Conservation (phyloP, 2,888 invertebrate species). For the Anoncus sp. region DNA sequence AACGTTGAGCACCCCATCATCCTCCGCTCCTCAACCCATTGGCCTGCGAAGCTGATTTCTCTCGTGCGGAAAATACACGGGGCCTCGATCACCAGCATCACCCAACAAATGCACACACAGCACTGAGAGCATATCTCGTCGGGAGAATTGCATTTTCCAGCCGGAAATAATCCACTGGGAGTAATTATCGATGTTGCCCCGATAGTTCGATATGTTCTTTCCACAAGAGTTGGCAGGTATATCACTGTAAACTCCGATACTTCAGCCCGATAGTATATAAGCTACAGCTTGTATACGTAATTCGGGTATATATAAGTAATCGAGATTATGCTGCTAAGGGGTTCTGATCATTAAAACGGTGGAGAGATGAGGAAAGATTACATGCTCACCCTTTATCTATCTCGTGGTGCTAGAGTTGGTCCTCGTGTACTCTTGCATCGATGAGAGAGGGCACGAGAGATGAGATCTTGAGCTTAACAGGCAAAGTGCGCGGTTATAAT, state of each 20-base stretch:
- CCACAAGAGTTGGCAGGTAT: not conserved
- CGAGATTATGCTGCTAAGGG: slow-evolving; percentile 6
- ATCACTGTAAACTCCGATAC: no score
- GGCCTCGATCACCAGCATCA: slow-evolving; percentile 11
- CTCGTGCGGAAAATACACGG: slow-evolving; percentile 42
- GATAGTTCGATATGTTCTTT: slow-evolving; percentile 24
- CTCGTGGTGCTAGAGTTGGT: slow-evolving; percentile 12
- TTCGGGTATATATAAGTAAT: no score
- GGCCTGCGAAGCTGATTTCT: slow-evolving; percentile 42
- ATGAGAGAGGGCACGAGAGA: not conserved
- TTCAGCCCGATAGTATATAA: no score
- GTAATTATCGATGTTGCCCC: slow-evolving; percentile 45
- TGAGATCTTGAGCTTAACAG: slow-evolving; percentile 6
- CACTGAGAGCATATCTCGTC: slow-evolving; percentile 18
- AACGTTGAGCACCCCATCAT: slow-evolving; percentile 24
- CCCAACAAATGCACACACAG: slow-evolving; percentile 23
- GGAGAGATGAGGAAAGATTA: slow-evolving; percentile 12
- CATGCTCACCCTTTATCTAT: slow-evolving; percentile 8
- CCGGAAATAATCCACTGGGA: slow-evolving; percentile 45
- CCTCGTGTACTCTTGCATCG: slow-evolving; percentile 5
- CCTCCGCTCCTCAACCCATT: slow-evolving; percentile 27
- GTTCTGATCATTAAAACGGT: slow-evolving; percentile 1
- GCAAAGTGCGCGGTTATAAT: slow-evolving; percentile 25
- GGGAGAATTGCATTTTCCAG: slow-evolving; percentile 42
- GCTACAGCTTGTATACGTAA: no score